Base-by-base conservation (phyloP, 2,888 invertebrate genomes). In the Spodoptera exigua region DNA sequence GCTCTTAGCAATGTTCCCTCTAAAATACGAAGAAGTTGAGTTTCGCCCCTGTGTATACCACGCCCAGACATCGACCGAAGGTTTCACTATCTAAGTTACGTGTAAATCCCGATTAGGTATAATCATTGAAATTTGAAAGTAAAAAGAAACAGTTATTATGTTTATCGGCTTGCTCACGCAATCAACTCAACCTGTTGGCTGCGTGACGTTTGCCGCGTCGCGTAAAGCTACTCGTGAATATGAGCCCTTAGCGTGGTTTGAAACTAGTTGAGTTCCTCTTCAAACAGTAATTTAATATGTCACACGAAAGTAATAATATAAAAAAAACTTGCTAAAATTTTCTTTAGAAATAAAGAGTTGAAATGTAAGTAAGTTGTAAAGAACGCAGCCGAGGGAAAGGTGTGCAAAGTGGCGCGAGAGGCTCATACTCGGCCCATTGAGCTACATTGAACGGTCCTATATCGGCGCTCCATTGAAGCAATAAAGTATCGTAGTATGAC, bases 401-500 rank as follows among this genome's bases (percentile, higher is more conserved):
- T 11, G 52, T 51, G 53, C 53, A 52, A 21, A 32, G 17, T 35
- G 51, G 46, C 43, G 44, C 37, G 51, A 45, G 58, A 46, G 59
- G 64, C 67, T 65, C 75, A 70, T 70, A 67, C 70, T 74, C 80
- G 74, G 68, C 64, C 80, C 80, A 82, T 87, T 86, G 79, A 84
- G 76, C 74, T 70, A 79, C 82, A 81, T 81, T 75, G 81, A 86
- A 75, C 61, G 77, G 69, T 78, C 68, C 78, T 82, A 82, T 84
- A 86, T 87, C 84, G 85, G 80, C 79, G 74, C 84, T 83, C 89
- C 87, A 89, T 90, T 89, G 85, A 88, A 88, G 88, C 88, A 87
- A 91, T 92, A 91, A 91, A 91, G 83, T 82, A 84, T 83, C 80
- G 83, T 85, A 87, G 82, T 86, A 91, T n/a, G n/a, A n/a, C n/a